These are phyloP conservation scores for Eucriotettix oculatus DNA, from an alignment of 2,888 invertebrate species.

Conservation along the genomic window DNA sequence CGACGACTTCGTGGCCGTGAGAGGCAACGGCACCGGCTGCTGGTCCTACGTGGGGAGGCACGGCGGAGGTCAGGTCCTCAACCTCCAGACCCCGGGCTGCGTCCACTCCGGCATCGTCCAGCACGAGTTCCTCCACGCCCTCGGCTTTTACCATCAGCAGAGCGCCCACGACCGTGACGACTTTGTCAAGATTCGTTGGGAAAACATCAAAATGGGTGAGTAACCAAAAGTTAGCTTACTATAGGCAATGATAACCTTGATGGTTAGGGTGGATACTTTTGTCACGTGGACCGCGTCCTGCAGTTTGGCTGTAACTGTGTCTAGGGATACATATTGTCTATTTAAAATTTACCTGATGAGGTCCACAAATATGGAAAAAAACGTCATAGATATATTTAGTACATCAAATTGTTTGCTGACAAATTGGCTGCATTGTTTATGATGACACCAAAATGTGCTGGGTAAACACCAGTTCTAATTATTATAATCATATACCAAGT, in stretches of 20 bases:
- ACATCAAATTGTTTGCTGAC: no score
- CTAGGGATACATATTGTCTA: no score
- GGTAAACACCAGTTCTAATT: no score
- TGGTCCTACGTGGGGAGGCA: constrained; percentile 48
- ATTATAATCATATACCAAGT: no score
- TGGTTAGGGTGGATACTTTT: not conserved
- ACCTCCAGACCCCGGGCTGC: constrained; percentile 28
- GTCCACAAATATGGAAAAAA: no score
- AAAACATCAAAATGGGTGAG: constrained; percentile 29
- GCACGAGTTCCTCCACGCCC: constrained; percentile 35
- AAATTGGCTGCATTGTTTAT: no score
- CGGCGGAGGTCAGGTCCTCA: constrained; percentile 41
- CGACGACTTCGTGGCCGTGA: constrained; percentile 37
- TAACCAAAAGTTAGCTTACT: not conserved
- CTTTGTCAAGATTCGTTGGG: constrained; percentile 29
- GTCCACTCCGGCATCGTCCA: constrained; percentile 33
- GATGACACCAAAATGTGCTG: no score
- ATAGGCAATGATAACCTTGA: not conserved
- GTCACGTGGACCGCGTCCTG: no score
- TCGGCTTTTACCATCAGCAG: constrained; percentile 37
- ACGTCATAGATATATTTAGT: no score
- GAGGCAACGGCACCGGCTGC: constrained; percentile 36
- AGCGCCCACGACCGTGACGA: constrained; percentile 31
- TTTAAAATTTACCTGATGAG: no score
- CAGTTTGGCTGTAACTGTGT: no score